Evolutionary conservation across 2,113 vertebrate species (phyloP).

Genomic region (Camelus bactrianus): DNA sequence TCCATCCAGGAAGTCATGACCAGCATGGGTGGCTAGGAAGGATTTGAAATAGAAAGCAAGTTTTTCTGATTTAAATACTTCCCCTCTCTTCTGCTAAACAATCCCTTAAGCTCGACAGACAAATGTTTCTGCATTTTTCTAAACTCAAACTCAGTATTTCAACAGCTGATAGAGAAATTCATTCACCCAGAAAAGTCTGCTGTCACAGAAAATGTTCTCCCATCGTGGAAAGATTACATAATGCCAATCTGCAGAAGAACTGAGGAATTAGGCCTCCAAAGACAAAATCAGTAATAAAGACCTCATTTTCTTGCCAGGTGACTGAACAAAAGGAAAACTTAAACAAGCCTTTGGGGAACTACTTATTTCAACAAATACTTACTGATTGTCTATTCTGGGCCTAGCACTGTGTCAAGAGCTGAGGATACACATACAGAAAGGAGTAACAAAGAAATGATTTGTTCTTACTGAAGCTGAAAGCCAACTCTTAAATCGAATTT

Average conservation of each 20-base stretch:
- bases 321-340: conserved; percentile 16
- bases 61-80: conserved; percentile 63
- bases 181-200: conserved; percentile 63
- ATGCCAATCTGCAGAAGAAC: conserved; percentile 52
- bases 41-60: conserved; percentile 55
- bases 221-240: conserved; percentile 58
- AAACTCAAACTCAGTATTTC: conserved; percentile 61
- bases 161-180: conserved; percentile 69
- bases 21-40: not conserved
- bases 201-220: conserved; percentile 61
- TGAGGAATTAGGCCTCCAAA: conserved; percentile 34
- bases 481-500: conserved; percentile 58
- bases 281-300: conserved; percentile 30
- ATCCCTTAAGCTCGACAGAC: conserved; percentile 17
- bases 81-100: conserved; percentile 34
- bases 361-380: conserved; percentile 56
- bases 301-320: conserved; percentile 49
- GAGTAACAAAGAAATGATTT: conserved; percentile 43
- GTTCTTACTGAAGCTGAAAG: not conserved
- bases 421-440: not conserved
- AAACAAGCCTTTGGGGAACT: not conserved
- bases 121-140: conserved; percentile 65
- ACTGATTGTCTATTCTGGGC: not conserved
- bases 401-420: not conserved
- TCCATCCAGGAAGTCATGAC: conserved; percentile 10